phyloP scores from a whole-genome alignment of 1,140 invertebrate genomes.

The Lasaia peninsularis region DNA sequence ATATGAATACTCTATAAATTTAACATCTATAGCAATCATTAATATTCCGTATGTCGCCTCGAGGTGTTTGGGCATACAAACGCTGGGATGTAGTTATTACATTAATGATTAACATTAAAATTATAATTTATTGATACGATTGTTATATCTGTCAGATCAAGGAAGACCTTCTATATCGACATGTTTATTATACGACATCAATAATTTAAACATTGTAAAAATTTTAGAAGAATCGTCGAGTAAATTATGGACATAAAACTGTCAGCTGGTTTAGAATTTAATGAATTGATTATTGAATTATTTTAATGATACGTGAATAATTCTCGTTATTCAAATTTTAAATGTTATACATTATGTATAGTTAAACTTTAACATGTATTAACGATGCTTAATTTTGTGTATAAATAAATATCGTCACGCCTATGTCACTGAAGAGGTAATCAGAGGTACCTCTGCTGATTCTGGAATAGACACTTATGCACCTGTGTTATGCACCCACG shows the following conservation, averaged over 20 bases:
- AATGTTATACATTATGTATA: too few species aligned
- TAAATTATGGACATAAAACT: neutral
- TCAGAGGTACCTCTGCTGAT: too few species aligned
- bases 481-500: too few species aligned
- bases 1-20: conserved; percentile 16
- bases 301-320: too few species aligned
- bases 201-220: neutral
- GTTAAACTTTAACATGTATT: too few species aligned
- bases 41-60: conserved; percentile 31
- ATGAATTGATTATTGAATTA: neutral
- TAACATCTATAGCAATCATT: conserved; percentile 23
- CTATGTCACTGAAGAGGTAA: too few species aligned
- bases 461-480: too few species aligned
- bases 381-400: too few species aligned
- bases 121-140: conserved; percentile 4
- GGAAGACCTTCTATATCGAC: neutral
- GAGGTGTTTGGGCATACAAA: conserved; percentile 33
- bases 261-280: neutral
- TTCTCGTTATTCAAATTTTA: too few species aligned
- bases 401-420: too few species aligned
- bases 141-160: neutral
- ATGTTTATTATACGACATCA: neutral
- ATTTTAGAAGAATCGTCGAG: neutral
- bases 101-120: conserved; percentile 33
- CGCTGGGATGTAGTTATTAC: conserved; percentile 34